Evolutionary conservation across 2,888 invertebrate species (phyloP).

Genomic region (Thalpophila matura): DNA sequence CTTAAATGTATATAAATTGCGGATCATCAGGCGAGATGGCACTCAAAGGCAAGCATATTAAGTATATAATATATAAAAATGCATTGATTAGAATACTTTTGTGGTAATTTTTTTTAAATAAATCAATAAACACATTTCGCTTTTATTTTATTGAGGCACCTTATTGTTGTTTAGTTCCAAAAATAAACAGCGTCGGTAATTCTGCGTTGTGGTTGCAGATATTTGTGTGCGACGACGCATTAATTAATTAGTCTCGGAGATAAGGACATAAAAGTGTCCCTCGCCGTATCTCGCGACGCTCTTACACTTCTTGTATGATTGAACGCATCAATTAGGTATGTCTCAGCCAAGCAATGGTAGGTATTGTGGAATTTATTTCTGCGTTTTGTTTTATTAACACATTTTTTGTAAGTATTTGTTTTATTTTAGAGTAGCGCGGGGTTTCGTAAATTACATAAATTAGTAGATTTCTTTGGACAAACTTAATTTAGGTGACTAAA

Average conservation of each 20-base stretch:
- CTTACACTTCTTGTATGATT: conserved; percentile 36
- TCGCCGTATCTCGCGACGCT: conserved; percentile 20
- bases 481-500: too few relatives aligned
- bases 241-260: conserved; percentile 61
- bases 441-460: too few relatives aligned
- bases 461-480: too few relatives aligned
- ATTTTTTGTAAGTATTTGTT: background rate
- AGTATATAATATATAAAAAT: too few relatives aligned
- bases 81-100: too few relatives aligned
- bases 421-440: background rate
- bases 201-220: conserved; percentile 19
- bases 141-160: background rate
- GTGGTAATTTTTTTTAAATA: too few relatives aligned
- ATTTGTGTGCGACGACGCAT: conserved; percentile 46
- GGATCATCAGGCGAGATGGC: too few relatives aligned
- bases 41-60: too few relatives aligned
- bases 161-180: background rate
- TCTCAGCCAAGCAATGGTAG: background rate
- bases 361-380: background rate
- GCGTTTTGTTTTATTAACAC: background rate
- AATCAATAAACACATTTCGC: too few relatives aligned
- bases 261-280: conserved; percentile 49
- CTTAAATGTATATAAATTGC: too few relatives aligned
- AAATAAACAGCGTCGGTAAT: conserved; percentile 25
- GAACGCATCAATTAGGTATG: conserved; percentile 45